Conservation (phyloP, 2,888 invertebrate genomes). For the Fabriciana adippe region DNA sequence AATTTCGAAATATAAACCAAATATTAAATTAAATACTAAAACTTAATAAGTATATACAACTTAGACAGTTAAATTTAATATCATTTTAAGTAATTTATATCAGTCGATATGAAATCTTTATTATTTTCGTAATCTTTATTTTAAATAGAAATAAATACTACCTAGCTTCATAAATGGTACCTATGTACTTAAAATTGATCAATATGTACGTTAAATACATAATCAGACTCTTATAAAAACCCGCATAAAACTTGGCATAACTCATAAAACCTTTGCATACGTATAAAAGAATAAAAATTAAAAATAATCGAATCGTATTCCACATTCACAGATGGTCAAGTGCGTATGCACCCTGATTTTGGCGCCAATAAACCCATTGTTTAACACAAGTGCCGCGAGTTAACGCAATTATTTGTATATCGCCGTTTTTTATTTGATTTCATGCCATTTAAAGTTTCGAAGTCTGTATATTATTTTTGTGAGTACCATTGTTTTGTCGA, state of each 20-base stretch:
- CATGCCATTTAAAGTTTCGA: conserved; percentile 53
- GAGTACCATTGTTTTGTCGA: conserved; percentile 26
- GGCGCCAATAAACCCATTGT: conserved; percentile 67
- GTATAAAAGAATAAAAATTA: conserved; percentile 33
- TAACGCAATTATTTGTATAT: conserved; percentile 66
- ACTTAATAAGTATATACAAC: not conserved
- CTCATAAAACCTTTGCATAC: conserved; percentile 26
- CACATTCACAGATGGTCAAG: conserved; percentile 65
- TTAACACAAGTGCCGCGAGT: conserved; percentile 67
- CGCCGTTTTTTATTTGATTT: conserved; percentile 62
- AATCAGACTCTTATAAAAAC: not conserved
- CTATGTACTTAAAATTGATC: too few species aligned
- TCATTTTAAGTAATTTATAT: not conserved
- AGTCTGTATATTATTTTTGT: conserved; percentile 25
- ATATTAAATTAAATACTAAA: not conserved
- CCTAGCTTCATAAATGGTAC: too few species aligned
- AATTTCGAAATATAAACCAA: not conserved
- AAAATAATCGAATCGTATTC: conserved; percentile 38
- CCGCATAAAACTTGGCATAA: conserved; percentile 27
- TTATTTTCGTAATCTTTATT: too few species aligned
- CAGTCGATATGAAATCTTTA: too few species aligned
- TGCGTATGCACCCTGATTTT: conserved; percentile 56
- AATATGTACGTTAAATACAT: not conserved
- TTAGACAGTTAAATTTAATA: not conserved
- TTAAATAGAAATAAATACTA: not conserved